Percentiles rank a stretch among this genome's conserved stretches.
These are phyloP conservation scores for Hapalemur alaotrensis DNA, from an alignment of 2,797 vertebrate species.

Conservation along the genomic window DNA sequence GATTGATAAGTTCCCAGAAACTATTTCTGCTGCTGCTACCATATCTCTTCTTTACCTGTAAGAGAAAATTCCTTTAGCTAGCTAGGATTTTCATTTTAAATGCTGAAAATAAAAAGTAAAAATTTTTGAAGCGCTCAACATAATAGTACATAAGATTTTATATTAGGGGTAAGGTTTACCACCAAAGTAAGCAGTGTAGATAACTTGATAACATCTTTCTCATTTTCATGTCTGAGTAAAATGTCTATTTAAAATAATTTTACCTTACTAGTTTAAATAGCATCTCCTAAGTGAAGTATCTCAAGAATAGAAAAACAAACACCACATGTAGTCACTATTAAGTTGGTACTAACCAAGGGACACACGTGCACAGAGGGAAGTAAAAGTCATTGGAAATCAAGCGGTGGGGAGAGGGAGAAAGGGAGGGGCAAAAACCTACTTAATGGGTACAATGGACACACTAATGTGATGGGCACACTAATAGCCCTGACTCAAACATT, in stretches of 20 bases:
- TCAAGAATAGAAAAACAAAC: too few relatives aligned
- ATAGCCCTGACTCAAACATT: too few relatives aligned
- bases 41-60: neutral
- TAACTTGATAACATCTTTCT: neutral
- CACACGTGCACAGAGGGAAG: too few relatives aligned
- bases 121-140: neutral
- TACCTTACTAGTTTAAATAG: neutral
- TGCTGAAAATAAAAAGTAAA: neutral
- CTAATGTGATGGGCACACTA: too few relatives aligned
- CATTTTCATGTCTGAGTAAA: neutral
- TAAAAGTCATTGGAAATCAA: too few relatives aligned
- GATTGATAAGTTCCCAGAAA: neutral
- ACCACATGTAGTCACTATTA: too few relatives aligned
- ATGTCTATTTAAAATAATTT: neutral
- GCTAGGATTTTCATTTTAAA: conserved; percentile 8
- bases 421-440: too few relatives aligned
- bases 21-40: neutral
- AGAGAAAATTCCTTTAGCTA: neutral
- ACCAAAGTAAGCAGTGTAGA: neutral
- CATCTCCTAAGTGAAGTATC: neutral
- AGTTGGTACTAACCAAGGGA: too few relatives aligned
- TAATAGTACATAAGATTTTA: neutral
- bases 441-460: too few relatives aligned
- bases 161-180: neutral
- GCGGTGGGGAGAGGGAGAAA: too few relatives aligned